These are phyloP conservation scores for Kobus ellipsiprymnus DNA, from an alignment of 2,113 vertebrate species.

Conservation along the genomic window DNA sequence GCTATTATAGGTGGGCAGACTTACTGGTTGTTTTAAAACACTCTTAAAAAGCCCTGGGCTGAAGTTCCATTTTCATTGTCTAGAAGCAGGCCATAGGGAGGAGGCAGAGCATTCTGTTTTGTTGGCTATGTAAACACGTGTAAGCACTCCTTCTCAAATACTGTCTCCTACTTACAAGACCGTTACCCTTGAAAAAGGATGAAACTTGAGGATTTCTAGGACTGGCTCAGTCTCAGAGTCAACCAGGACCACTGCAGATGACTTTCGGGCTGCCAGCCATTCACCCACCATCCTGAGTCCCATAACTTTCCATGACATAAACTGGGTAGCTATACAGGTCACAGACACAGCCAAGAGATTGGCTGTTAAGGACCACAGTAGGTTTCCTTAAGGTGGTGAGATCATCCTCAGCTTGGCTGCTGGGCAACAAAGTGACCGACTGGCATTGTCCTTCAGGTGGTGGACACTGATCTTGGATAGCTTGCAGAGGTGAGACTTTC, in stretches of 20 bases:
- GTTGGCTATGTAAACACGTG: neutral
- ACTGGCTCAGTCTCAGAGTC: neutral
- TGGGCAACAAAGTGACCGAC: accelerated
- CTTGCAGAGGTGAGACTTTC: neutral
- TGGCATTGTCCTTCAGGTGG: neutral
- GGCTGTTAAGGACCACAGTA: neutral
- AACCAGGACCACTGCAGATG: neutral
- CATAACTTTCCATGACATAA: neutral
- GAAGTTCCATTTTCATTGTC: neutral
- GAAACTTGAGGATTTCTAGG: neutral
- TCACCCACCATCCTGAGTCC: neutral
- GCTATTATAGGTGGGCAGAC: neutral
- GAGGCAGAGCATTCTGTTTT: neutral
- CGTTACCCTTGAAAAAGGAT: neutral
- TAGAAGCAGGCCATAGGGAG: neutral
- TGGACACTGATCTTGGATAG: neutral
- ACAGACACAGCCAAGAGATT: neutral
- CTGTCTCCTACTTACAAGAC: neutral
- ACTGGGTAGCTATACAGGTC: neutral
- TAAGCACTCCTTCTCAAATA: neutral
- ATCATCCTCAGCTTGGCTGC: neutral
- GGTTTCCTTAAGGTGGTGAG: neutral
- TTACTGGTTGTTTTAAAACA: neutral
- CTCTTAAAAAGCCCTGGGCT: neutral
- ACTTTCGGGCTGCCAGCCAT: neutral